Percentiles rank a stretch among this genome's conserved stretches.
Evolutionary conservation across 1,140 invertebrate genomes (phyloP).

Genomic region (Asbolus verrucosus): DNA sequence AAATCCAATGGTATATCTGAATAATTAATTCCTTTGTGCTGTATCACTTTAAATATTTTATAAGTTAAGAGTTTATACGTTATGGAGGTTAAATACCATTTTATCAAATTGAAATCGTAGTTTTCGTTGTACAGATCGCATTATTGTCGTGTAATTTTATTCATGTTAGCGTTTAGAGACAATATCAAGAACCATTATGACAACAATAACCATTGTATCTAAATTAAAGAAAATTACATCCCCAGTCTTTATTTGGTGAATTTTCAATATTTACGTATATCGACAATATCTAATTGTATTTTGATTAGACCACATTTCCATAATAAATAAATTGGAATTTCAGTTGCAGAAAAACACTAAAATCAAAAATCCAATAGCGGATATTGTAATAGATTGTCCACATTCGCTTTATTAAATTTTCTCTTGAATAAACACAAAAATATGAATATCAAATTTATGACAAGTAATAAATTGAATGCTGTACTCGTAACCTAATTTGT

Average conservation of each 20-base stretch:
- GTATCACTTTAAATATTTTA: constrained; percentile 32
- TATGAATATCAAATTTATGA: constrained; percentile 8
- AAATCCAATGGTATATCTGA: neutral
- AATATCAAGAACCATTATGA: no score
- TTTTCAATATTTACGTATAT: neutral
- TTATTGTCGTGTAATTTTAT: no score
- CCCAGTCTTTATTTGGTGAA: neutral
- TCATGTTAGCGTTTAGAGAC: no score
- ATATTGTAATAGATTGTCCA: neutral
- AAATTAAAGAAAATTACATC: constrained; percentile 3
- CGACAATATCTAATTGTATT: neutral
- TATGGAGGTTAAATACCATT: constrained; percentile 21
- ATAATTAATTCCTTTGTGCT: constrained; percentile 17
- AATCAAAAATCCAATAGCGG: constrained; percentile 5
- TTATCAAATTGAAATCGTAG: constrained; percentile 23
- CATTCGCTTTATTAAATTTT: constrained; percentile 16
- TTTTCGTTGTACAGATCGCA: no score
- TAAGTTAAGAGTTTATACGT: constrained; percentile 6
- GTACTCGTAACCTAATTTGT: constrained; percentile 12
- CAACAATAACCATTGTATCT: no score
- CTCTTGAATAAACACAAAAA: constrained; percentile 6
- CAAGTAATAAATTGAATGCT: constrained; percentile 22
- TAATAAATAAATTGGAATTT: neutral
- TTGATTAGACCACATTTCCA: neutral
- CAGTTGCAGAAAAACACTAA: neutral